Conservation (phyloP, 2,113 vertebrate genomes). For the Coptodon bakossiorum region DNA sequence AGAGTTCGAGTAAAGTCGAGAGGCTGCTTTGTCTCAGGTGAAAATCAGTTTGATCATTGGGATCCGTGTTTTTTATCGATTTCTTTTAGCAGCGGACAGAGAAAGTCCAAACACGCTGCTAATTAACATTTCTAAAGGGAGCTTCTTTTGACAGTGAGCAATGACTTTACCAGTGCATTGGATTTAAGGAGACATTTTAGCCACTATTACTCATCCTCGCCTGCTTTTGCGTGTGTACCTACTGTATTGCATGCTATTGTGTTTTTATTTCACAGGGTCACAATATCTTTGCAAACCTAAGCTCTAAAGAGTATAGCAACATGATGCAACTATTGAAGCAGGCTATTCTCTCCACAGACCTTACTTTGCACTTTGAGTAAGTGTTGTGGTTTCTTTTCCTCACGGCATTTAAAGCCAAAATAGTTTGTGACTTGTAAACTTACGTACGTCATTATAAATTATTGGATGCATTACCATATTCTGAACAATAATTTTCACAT, state of each 20-base stretch:
- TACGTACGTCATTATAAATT: background rate
- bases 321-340: conserved; percentile 81
- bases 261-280: conserved; percentile 67
- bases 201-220: background rate
- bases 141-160: conserved; percentile 45
- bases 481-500: background rate
- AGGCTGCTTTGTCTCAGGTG: background rate
- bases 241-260: background rate
- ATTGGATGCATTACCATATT: background rate
- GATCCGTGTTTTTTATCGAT: conserved; percentile 41
- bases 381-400: background rate
- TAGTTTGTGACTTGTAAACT: background rate
- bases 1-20: background rate
- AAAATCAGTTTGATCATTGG: conserved; percentile 27
- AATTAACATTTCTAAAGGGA: conserved; percentile 54
- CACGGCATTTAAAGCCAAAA: background rate
- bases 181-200: conserved; percentile 5
- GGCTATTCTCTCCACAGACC: conserved; percentile 78
- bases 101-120: conserved; percentile 34
- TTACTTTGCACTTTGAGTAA: conserved; percentile 78
- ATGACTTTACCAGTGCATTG: conserved; percentile 37
- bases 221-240: background rate
- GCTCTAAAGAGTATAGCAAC: conserved; percentile 77
- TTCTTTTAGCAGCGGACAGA: conserved; percentile 25
- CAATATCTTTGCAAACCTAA: conserved; percentile 78